Conservation (phyloP, 2,888 invertebrate genomes). For the Drosophila lutescens region DNA sequence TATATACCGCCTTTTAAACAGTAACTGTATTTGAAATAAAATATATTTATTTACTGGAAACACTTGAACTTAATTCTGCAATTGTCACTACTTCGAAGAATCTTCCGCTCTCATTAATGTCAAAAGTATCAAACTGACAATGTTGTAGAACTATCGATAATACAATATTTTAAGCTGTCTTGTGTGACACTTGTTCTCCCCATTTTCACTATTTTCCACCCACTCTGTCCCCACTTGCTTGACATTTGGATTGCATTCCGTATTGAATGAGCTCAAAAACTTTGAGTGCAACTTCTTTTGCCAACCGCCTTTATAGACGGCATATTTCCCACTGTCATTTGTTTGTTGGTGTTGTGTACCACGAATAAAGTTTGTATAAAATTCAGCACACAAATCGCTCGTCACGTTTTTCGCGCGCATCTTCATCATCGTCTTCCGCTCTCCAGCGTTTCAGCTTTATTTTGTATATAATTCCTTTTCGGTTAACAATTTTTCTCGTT, state of each 20-base stretch:
- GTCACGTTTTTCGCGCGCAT: slow-evolving; percentile 66
- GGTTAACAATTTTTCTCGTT: slow-evolving; percentile 48
- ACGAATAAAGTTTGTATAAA: slow-evolving; percentile 20
- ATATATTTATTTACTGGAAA: not conserved
- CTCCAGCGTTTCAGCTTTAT: slow-evolving; percentile 17
- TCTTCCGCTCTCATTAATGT: slow-evolving; percentile 65
- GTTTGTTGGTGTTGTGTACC: slow-evolving; percentile 27
- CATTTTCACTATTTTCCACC: slow-evolving; percentile 32
- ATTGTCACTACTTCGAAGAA: slow-evolving; percentile 32
- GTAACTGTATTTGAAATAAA: not conserved
- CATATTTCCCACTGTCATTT: slow-evolving; percentile 69
- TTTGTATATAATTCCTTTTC: slow-evolving; percentile 16
- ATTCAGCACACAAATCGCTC: slow-evolving; percentile 41
- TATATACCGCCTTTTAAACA: not conserved
- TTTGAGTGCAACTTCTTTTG: slow-evolving; percentile 16
- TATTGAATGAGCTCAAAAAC: slow-evolving; percentile 1
- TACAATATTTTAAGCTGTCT: slow-evolving; percentile 61
- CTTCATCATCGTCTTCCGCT: slow-evolving; percentile 63
- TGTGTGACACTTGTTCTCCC: slow-evolving; percentile 20
- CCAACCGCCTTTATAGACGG: slow-evolving; percentile 32
- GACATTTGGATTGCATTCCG: slow-evolving; percentile 42
- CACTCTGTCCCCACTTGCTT: slow-evolving; percentile 7
- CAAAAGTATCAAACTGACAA: slow-evolving; percentile 65
- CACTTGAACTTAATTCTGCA: not conserved
- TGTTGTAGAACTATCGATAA: slow-evolving; percentile 68